Percentiles rank a stretch among this genome's conserved stretches.
These are phyloP conservation scores for Drosophila tristis DNA, from an alignment of 1,140 invertebrate species.

Conservation along the genomic window DNA sequence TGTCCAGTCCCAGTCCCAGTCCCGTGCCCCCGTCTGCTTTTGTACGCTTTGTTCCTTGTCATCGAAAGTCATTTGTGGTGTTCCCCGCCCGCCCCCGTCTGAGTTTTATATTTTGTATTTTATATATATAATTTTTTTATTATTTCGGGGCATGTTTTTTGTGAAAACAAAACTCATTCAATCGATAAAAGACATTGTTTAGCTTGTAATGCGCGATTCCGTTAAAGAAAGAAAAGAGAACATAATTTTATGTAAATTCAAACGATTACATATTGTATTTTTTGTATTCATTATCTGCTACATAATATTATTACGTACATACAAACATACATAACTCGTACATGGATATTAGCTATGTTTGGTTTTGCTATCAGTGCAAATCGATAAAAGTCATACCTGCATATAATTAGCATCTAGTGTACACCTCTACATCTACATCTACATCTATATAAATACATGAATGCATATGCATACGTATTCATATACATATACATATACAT, in stretches of 20 bases:
- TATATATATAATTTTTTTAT: too few relatives aligned
- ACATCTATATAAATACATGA: slow-evolving; percentile 8
- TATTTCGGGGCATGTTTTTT: slow-evolving; percentile 4
- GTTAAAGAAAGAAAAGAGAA: slow-evolving; percentile 21
- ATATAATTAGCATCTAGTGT: slow-evolving; percentile 31
- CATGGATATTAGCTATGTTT: slow-evolving; percentile 11
- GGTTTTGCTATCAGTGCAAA: slow-evolving; percentile 42
- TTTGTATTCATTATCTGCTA: slow-evolving; percentile 22
- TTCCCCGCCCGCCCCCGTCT: too few relatives aligned
- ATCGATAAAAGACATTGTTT: slow-evolving; percentile 77
- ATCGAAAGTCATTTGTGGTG: slow-evolving; percentile 2
- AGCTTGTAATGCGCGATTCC: slow-evolving; percentile 58
- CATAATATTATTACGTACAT: slow-evolving; percentile 20
- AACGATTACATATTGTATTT: slow-evolving; percentile 29
- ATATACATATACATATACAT: slow-evolving; percentile 11
- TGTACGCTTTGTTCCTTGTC: slow-evolving; percentile 16
- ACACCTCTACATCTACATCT: slow-evolving; percentile 20
- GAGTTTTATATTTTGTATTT: too few relatives aligned
- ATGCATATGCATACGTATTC: neutral
- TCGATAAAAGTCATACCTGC: slow-evolving; percentile 68
- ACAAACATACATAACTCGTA: slow-evolving; percentile 5
- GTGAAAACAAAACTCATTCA: slow-evolving; percentile 46
- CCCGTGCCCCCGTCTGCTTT: neutral
- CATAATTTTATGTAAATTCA: slow-evolving; percentile 13
- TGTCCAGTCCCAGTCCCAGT: neutral